phyloP scores from a whole-genome alignment of 2,797 vertebrate genomes.

The Rallus crepitans region DNA sequence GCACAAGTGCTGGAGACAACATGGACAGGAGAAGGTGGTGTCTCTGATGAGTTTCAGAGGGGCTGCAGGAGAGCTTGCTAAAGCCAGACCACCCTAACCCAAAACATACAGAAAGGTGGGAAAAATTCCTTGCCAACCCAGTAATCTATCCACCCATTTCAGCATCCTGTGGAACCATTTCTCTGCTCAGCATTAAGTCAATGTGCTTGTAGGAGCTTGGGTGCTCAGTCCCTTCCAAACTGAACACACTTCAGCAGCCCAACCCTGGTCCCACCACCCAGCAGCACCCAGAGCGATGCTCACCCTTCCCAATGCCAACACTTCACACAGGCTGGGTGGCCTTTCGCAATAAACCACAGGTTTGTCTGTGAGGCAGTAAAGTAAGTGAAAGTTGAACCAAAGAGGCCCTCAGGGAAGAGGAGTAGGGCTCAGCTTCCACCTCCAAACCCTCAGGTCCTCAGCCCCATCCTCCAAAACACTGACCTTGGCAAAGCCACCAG shows the following conservation, averaged over 20 bases:
- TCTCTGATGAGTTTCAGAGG: not conserved
- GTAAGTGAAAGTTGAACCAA: not conserved
- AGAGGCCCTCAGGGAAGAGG: not conserved
- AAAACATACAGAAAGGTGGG: not conserved
- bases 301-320: rapidly evolving
- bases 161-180: not conserved
- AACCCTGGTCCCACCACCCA: not conserved
- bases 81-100: not conserved
- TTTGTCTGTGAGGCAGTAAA: not conserved
- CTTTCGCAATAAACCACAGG: not conserved
- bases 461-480: not conserved
- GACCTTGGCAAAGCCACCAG: not conserved
- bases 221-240: not conserved
- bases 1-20: not conserved
- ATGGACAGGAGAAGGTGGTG: not conserved
- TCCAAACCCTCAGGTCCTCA: not conserved
- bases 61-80: not conserved
- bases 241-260: not conserved
- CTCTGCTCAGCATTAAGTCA: rapidly evolving
- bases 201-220: not conserved
- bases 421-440: not conserved
- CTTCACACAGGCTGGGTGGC: not conserved
- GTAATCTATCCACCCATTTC: not conserved
- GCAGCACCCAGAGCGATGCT: not conserved
- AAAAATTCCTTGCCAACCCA: not conserved